Conservation (phyloP, 2,113 vertebrate genomes). For the Opisthocomus hoazin region DNA sequence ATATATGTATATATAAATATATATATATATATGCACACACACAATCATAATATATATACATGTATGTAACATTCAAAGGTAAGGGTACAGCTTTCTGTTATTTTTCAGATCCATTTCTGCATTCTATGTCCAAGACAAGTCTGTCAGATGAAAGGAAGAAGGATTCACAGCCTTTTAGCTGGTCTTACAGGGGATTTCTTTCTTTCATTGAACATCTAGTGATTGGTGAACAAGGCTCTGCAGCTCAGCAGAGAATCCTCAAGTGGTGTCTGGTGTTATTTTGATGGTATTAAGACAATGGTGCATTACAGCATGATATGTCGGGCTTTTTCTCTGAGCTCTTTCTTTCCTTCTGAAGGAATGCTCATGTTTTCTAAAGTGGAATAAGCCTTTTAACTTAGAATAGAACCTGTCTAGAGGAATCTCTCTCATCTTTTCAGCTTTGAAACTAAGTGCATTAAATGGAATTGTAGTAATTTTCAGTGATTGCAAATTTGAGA, state of each 20-base stretch:
- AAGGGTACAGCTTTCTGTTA: neutral
- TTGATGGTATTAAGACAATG: conserved; percentile 68
- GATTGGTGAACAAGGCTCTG: conserved; percentile 54
- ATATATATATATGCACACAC: neutral
- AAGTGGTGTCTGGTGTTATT: conserved; percentile 57
- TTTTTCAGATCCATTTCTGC: neutral
- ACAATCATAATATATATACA: neutral
- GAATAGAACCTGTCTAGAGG: neutral
- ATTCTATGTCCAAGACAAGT: neutral
- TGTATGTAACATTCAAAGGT: neutral
- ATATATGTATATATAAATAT: neutral
- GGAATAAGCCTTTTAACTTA: neutral
- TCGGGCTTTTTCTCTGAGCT: conserved; percentile 26
- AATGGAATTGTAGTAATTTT: neutral
- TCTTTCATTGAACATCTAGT: conserved; percentile 40
- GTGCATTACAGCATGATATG: conserved; percentile 46
- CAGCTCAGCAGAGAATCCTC: conserved; percentile 47
- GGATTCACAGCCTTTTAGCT: conserved; percentile 60
- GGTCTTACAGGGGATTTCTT: conserved; percentile 16
- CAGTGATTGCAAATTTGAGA: neutral
- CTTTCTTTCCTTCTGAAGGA: conserved; percentile 18
- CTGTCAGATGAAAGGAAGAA: conserved; percentile 59
- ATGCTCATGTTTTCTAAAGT: neutral
- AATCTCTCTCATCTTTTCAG: neutral
- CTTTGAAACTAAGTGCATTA: conserved; percentile 12